Percentiles rank a stretch among this genome's conserved stretches.
These are phyloP conservation scores for Cistogaster globosa DNA, from an alignment of 2,888 invertebrate species.

Conservation along the genomic window DNA sequence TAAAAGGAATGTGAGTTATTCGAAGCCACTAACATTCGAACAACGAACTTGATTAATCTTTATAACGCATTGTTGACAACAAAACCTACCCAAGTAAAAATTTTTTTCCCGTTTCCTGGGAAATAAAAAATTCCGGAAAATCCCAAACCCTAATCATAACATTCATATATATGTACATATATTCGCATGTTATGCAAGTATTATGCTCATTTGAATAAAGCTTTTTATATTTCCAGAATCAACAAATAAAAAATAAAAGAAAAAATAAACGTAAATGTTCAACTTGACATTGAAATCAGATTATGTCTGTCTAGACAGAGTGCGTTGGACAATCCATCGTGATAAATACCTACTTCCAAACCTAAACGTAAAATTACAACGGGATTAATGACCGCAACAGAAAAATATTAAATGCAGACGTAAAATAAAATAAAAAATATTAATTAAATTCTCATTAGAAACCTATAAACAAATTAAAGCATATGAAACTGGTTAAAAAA, in stretches of 20 bases:
- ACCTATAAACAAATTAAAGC: constrained; percentile 5
- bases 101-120: too few relatives aligned
- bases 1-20: too few relatives aligned
- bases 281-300: constrained; percentile 61
- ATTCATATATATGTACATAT: too few relatives aligned
- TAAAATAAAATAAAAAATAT: constrained; percentile 9
- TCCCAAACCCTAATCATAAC: too few relatives aligned
- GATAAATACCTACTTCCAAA: not conserved
- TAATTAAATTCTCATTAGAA: constrained; percentile 25
- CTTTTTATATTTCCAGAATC: not conserved
- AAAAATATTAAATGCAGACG: constrained; percentile 22
- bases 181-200: not conserved
- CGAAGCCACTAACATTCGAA: too few relatives aligned
- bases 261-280: not conserved
- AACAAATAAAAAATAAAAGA: not conserved
- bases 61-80: too few relatives aligned
- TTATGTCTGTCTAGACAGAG: not conserved
- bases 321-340: not conserved
- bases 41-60: too few relatives aligned
- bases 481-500: constrained; percentile 26
- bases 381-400: constrained; percentile 42
- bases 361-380: constrained; percentile 10
- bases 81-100: too few relatives aligned
- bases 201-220: not conserved
- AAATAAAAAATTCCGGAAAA: too few relatives aligned